Evolutionary conservation across 2,888 invertebrate species (phyloP).

Genomic region (Hermodice carunculata): DNA sequence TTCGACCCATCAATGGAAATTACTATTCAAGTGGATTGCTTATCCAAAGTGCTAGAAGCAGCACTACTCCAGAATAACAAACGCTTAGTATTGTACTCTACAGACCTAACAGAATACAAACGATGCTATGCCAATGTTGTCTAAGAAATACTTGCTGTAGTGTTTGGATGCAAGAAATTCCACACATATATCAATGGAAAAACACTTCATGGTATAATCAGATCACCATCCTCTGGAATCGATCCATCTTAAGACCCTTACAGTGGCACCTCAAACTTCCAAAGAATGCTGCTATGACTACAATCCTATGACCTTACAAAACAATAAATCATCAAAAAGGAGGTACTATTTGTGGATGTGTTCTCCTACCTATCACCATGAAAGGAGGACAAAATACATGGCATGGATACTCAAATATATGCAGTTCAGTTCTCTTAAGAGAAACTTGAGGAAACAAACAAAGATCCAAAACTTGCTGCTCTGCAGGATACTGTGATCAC

Average conservation of each 20-base stretch:
- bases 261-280: constrained; percentile 22
- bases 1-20: background rate
- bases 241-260: constrained; percentile 23
- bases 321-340: constrained; percentile 23
- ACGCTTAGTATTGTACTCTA: constrained; percentile 44
- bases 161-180: constrained; percentile 38
- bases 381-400: background rate
- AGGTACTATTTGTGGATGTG: constrained; percentile 28
- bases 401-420: background rate
- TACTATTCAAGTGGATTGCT: constrained; percentile 38
- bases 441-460: background rate
- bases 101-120: constrained; percentile 40
- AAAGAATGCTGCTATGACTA: constrained; percentile 27
- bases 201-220: constrained; percentile 30
- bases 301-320: constrained; percentile 27
- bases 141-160: too few relatives aligned
- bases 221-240: too few relatives aligned
- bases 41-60: constrained; percentile 39
- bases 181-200: constrained; percentile 39
- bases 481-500: background rate
- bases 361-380: constrained; percentile 23
- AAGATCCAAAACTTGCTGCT: background rate
- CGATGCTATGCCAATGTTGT: too few relatives aligned
- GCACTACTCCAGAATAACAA: constrained; percentile 39
- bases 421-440: background rate